These are phyloP conservation scores for Drosophila murphyi DNA, from an alignment of 1,140 invertebrate genomes.

Conservation along the genomic window DNA sequence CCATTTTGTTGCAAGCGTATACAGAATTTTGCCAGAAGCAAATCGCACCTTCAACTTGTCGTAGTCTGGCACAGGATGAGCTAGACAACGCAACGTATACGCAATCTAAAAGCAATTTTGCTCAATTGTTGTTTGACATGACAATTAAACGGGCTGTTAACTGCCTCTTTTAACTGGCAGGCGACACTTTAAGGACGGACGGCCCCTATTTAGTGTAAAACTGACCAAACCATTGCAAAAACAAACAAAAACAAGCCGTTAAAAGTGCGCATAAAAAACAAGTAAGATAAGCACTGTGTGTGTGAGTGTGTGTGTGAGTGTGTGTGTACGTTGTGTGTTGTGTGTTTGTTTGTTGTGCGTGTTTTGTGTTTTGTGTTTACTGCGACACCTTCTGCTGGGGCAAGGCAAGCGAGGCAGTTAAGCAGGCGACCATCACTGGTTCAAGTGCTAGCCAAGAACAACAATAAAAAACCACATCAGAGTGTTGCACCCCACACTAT, in stretches of 20 bases:
- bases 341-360: constrained; percentile 12
- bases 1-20: background rate
- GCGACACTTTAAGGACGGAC: background rate
- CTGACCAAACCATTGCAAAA: constrained; percentile 37
- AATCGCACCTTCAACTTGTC: background rate
- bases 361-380: constrained; percentile 24
- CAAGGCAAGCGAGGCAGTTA: constrained; percentile 34
- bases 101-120: background rate
- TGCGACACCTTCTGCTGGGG: constrained; percentile 41
- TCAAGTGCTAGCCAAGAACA: constrained; percentile 8
- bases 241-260: constrained; percentile 24
- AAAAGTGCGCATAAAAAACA: constrained; percentile 50
- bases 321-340: constrained; percentile 23
- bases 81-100: background rate
- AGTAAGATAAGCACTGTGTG: constrained; percentile 42
- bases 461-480: background rate
- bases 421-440: constrained; percentile 19
- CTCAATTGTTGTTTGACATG: constrained; percentile 3
- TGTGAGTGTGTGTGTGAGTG: constrained; percentile 1
- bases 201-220: background rate
- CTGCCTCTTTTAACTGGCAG: constrained; percentile 17
- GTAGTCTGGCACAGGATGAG: background rate
- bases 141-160: constrained; percentile 1
- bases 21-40: constrained; percentile 1
- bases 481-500: background rate